Evolutionary conservation across 2,888 invertebrate genomes (phyloP), one percentile per base, ranked within the genome.

Genomic region (Lysandra coridon): DNA sequence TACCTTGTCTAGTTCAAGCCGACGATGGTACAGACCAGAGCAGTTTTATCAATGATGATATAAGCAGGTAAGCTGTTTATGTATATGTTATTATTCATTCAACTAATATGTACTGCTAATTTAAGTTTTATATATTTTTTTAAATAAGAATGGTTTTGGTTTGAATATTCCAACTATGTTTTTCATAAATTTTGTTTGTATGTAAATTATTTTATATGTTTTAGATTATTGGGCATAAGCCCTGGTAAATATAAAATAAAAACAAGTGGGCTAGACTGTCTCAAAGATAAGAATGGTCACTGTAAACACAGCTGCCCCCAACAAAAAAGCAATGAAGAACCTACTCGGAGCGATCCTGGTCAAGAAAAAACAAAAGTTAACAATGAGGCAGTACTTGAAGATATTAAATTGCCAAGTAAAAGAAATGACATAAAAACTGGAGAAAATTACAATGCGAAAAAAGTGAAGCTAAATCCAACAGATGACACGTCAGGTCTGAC

Each of bases 221-320:
- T 78, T 86, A 94, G 94, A 80, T 86, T 93, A 84, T 88, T 94
- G 81, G 93, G 90, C 12, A 87, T 94, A 85, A 88, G 85, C 78
- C 89, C 94, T 44, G 94, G 94, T 23, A 89, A 91, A 82, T 93
- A 94, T 83, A 88, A 89, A 80, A 83, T 94, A 1, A 90, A 93
- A 80, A 87, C 92, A 78, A 90, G 91, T 44, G 92, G 92, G 0
- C 85, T 94, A 44, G 88, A 86, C 80, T 94, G 94, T 82, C 88
- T 90, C 2, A 93, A 92, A 84, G 90, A 92, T 81, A 88, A 88
- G 81, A 89, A 92, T 80, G 93, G 93, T 1, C 86, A 86, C 83
- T 94, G 94, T 82, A 82, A 87, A 69, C 94, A 94, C 83, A 91
- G 91, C 64, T 83, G 87, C 80, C 80, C 85, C 78, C 83, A 74